These are phyloP conservation scores for Plotosus lineatus DNA, from an alignment of 2,113 vertebrate species.

Conservation along the genomic window DNA sequence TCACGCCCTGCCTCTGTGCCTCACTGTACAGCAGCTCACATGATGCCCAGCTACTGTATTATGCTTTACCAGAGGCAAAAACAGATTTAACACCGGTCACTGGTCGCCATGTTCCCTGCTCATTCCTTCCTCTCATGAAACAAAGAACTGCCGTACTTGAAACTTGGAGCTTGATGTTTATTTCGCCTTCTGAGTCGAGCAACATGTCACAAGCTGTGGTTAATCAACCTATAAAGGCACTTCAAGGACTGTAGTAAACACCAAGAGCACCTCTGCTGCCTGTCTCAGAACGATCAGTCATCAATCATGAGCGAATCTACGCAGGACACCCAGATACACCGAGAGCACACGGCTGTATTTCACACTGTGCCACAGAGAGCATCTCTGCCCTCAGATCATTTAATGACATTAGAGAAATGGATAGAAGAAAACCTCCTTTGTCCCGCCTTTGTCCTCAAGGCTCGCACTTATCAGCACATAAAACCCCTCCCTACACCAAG, in stretches of 20 bases:
- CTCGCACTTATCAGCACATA: conserved; percentile 26
- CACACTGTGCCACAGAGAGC: conserved; percentile 61
- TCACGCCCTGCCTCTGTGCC: background rate
- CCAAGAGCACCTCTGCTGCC: conserved; percentile 15
- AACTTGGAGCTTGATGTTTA: background rate
- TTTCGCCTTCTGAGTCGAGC: background rate
- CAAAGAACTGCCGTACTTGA: conserved; percentile 30
- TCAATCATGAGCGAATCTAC: conserved; percentile 42
- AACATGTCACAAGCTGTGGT: conserved; percentile 7
- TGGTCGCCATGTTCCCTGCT: background rate
- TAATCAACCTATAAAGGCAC: conserved; percentile 23
- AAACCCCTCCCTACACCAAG: conserved; percentile 55
- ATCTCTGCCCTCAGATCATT: conserved; percentile 56
- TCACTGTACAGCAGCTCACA: conserved; percentile 8
- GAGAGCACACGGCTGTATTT: conserved; percentile 49
- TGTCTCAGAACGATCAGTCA: conserved; percentile 32
- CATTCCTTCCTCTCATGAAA: background rate
- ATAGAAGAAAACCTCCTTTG: conserved; percentile 30
- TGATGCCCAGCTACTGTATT: background rate
- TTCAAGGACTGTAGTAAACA: conserved; percentile 13
- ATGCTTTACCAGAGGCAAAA: background rate
- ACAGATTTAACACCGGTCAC: conserved; percentile 27
- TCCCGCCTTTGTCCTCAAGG: conserved; percentile 43
- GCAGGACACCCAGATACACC: conserved; percentile 22
- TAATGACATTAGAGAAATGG: conserved; percentile 40